Evolutionary conservation across 2,888 invertebrate genomes (phyloP), one percentile per base, ranked within the genome.

Genomic region (Heterodera filipjevi): DNA sequence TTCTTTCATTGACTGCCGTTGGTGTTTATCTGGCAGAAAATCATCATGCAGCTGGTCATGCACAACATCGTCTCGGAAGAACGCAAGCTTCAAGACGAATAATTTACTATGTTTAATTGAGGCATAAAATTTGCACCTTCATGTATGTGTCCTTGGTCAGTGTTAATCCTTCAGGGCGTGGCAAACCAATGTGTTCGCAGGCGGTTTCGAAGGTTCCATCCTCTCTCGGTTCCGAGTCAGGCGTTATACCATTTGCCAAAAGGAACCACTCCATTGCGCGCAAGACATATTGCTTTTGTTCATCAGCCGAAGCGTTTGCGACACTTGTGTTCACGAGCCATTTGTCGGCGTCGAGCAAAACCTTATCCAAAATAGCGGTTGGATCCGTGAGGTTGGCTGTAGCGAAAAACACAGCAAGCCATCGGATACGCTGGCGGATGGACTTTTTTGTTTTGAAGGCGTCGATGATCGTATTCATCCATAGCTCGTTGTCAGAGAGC

Each of bases 291-390:
- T 71, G 32, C n/a, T 27, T 6, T 6, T 71, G 46, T 0, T 44
- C n/a, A 10, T 30, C 39, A 3, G 27, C 22, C 22, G 46, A 1
- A 1, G 39, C 39, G 8, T 44, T 71, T 8, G 27, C 27, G 12
- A 70, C 39, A 1, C n/a, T 71, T 27, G 46, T 71, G 6, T 10
- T 27, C 46, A 71, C 71, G 27, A 71, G 71, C 71, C 71, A 71
- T 2, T 59, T 59, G 59, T 59, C 27, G 3, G 59, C 59, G 6
- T 59, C 59, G 0, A 27, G 0, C n/a, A 71, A 10, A 10, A 71
- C 12, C 8, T 12, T n/a, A 0, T 71, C 71, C 30, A 71, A 8
- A n/a, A 71, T 8, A 0, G 71, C 12, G 0, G 71, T 10, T 1
- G 30, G 30, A 0, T 6, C 30, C 1, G 71, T 6, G 8, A 71